A percentile compares a stretch with the other conserved stretches of the same genome.
phyloP scores from a whole-genome alignment of 2,888 invertebrate genomes.

The Anoncus sp. region DNA sequence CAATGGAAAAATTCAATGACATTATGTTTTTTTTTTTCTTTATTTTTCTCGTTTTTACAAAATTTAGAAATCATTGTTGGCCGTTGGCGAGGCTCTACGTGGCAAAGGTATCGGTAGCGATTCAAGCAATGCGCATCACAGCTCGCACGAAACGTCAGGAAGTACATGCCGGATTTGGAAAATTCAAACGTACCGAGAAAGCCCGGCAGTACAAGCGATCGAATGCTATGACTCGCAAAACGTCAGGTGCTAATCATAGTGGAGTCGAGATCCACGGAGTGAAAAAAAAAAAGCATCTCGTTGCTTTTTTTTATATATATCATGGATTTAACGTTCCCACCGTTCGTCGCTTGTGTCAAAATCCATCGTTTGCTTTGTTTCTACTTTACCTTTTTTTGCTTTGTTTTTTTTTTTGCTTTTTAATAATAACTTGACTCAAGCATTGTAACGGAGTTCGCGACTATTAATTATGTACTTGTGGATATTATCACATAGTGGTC shows the following conservation, averaged over 20 bases:
- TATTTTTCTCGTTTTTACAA: background rate
- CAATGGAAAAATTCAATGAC: too few species aligned
- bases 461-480: conserved; percentile 7
- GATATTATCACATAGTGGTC: background rate
- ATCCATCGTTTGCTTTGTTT: too few species aligned
- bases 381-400: conserved; percentile 6
- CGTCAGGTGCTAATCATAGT: conserved; percentile 78
- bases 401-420: background rate
- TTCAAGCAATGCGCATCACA: conserved; percentile 89
- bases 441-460: conserved; percentile 6
- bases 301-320: background rate
- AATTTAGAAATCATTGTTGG: conserved; percentile 91
- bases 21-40: conserved; percentile 8
- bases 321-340: conserved; percentile 28
- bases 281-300: conserved; percentile 7
- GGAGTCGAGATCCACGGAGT: conserved; percentile 73
- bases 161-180: conserved; percentile 86
- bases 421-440: conserved; percentile 29
- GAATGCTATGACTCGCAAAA: conserved; percentile 87
- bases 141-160: conserved; percentile 88
- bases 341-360: too few species aligned
- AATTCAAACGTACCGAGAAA: conserved; percentile 82
- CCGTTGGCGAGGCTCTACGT: conserved; percentile 90
- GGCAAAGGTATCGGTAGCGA: conserved; percentile 88
- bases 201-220: conserved; percentile 88